A percentile compares a stretch with the other conserved stretches of the same genome.
phyloP scores from a whole-genome alignment of 92 coral and sea anemone genomes.

The Chrysogorgia sp. region DNA sequence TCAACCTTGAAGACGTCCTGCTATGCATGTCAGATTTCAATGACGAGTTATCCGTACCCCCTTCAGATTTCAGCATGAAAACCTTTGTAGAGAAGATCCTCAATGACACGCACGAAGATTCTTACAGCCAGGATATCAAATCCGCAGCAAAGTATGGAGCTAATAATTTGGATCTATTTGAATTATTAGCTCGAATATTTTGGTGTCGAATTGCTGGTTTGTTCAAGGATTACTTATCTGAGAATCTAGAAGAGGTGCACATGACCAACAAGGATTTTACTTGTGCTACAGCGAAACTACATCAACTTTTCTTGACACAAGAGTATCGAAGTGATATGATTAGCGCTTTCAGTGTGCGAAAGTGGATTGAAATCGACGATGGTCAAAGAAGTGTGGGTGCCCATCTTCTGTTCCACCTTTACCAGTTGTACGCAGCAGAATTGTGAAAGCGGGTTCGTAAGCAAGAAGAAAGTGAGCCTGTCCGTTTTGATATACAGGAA shows the following conservation, averaged over 20 bases:
- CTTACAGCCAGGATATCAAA: not conserved
- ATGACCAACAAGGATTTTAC: constrained; percentile 23
- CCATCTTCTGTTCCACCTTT: not conserved
- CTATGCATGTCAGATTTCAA: not conserved
- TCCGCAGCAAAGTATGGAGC: constrained; percentile 8
- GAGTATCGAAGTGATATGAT: constrained; percentile 30
- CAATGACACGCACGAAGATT: not conserved
- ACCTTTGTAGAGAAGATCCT: not conserved
- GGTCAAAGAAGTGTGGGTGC: constrained; percentile 5
- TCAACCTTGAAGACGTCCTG: constrained; percentile 24
- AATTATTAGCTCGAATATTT: constrained; percentile 3
- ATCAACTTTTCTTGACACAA: too few relatives aligned
- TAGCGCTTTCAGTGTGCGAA: not conserved
- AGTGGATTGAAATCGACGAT: not conserved
- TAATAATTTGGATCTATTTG: constrained; percentile 18
- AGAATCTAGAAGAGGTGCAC: constrained; percentile 9
- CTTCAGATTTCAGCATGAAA: not conserved
- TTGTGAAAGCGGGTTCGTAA: not conserved
- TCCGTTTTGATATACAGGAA: not conserved
- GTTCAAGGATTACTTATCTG: constrained; percentile 8
- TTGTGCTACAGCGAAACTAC: constrained; percentile 12
- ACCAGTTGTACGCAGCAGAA: not conserved
- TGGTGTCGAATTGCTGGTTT: constrained; percentile 15
- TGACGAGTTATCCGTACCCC: not conserved
- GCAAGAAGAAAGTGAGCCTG: constrained; percentile 24